Base-by-base conservation (phyloP, 2,797 vertebrate genomes). In the Enteromius trimaculatus region DNA sequence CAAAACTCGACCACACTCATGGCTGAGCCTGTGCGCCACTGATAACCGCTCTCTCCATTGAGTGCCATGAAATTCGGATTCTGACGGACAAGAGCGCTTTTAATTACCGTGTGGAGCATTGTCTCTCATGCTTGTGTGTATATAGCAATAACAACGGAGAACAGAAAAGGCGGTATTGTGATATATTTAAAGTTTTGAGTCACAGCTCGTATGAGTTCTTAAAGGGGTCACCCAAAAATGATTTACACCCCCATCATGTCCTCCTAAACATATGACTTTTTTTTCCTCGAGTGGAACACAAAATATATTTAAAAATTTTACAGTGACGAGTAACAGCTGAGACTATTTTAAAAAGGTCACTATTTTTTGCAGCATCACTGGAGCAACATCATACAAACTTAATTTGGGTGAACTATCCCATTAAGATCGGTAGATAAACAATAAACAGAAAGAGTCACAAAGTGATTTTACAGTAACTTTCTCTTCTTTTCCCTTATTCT, bases 41-140 rank as follows among this genome's bases (percentile, higher is more conserved):
- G 93, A 93, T 93, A 93, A 93, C 92, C 88, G 86, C 89, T 88
- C 88, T 82, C 81, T 81, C 87, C 87, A 89, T 90, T 89, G 89
- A 89, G 82, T 89, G 87, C 87, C 58, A 84, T 89, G 88, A 91
- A 90, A 88, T 92, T 90, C 87, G 85, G 89, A 93, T 94, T 91
- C 85, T 87, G 91, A 93, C 87, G 87, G 86, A 91, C 91, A 91
- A 89, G 85, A 83, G 90, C 87, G 79, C 89, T 89, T 90, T 90
- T 88, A 87, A 88, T 88, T 87, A 89, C 81, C 16, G 51, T 82
- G 86, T 80, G 17, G 80, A 29, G 80, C 84, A 44, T 68, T 85
- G 87, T 87, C 79, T 82, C 76, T 64, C 64, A 77, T 70, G 86
- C 86, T 86, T 49, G 23, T 13, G 47, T 78, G 53, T 80, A 47